Evolutionary conservation across 2,113 vertebrate species (phyloP).

Genomic region (Pongo pygmaeus): DNA sequence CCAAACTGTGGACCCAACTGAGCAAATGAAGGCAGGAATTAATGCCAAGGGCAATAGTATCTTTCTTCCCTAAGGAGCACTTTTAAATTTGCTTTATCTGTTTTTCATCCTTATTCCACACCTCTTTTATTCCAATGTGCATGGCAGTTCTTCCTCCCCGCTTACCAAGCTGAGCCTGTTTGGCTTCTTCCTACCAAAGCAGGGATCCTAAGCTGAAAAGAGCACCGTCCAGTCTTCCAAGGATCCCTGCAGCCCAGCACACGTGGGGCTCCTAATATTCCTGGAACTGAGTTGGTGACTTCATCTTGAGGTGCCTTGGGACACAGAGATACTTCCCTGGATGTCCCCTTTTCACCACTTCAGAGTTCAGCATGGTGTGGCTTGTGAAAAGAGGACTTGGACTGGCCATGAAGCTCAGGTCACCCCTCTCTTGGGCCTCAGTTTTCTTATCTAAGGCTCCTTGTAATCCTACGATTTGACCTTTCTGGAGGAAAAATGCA

Average conservation of each 20-base stretch:
- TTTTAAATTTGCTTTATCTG: background rate
- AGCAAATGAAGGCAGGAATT: background rate
- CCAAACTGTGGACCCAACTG: background rate
- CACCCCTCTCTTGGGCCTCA: background rate
- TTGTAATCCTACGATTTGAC: background rate
- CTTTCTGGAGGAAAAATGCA: background rate
- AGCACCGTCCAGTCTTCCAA: no score
- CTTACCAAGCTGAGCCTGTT: background rate
- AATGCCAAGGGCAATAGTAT: accelerated
- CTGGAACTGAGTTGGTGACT: background rate
- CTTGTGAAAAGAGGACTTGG: background rate
- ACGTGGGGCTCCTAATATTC: background rate
- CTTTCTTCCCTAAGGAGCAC: background rate
- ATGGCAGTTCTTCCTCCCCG: background rate
- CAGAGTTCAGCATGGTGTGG: background rate
- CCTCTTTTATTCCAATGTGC: background rate
- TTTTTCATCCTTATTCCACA: background rate
- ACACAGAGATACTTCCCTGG: background rate
- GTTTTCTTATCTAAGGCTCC: background rate
- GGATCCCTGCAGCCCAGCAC: background rate
- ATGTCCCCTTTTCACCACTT: background rate
- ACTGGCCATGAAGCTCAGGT: accelerated
- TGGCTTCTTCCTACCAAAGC: background rate
- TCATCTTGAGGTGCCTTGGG: background rate
- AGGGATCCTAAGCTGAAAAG: background rate